Base-by-base conservation (phyloP, 2,113 vertebrate genomes). In the Chitala chitala region DNA sequence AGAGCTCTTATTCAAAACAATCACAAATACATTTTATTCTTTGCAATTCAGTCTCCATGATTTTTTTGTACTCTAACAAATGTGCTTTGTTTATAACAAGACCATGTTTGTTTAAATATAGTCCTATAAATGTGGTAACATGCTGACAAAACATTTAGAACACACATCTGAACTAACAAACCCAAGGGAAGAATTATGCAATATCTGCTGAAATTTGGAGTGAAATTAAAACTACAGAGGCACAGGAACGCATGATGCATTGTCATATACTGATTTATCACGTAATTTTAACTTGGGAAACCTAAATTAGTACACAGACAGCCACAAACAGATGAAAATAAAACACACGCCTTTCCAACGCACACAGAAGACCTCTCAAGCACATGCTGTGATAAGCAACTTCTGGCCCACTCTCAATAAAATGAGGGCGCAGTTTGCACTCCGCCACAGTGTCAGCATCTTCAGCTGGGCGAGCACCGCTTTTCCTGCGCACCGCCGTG, bases 331-430 rank as follows among this genome's bases (percentile, higher is more conserved):
- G 72, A 73, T 75, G 56, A 68, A 59, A 65, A 55, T 51, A 72
- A 72, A 48, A 72, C 56, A 40, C 50, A 46, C 61, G 74, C n/a
- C n/a, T n/a, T n/a, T n/a, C n/a, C n/a, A n/a, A n/a, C n/a, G 70
- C 59, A 63, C 33, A 38, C 17, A 33, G 59, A 9, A 3, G 51
- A n/a, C 31, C 69, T 46, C 71, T 64, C 36, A 70, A 58, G 42
- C 66, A 68, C 72, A 59, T 76, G 76, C 82, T 77, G 82, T 38
- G 72, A 80, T 76, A 77, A 78, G 75, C 79, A 83, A 75, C 63
- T 72, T 72, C 69, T 29, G 69, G 17, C 44, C 40, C 48, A 71
- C 58, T 72, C 71, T 76, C 70, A 78, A 81, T 78, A 76, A 75
- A 77, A 77, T 64, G 55, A 68, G 71, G 64, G 76, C 68, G 22